Base-by-base conservation (phyloP, 2,888 invertebrate species). In the Leptura quadrifasciata region DNA sequence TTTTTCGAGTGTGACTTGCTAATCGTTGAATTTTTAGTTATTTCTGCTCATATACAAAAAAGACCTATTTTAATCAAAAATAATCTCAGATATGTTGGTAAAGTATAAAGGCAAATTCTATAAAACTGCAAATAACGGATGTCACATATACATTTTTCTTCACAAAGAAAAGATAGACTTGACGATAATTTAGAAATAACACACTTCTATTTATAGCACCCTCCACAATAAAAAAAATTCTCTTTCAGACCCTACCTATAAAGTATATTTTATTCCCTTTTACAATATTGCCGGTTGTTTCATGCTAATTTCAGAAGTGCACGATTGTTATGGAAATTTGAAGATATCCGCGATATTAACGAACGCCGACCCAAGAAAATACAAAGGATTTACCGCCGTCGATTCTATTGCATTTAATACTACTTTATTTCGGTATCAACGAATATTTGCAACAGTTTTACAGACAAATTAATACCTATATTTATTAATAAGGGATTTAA, bases 131-230 rank as follows among this genome's bases (percentile, higher is more conserved):
- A n/a, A n/a, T n/a, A 24, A 24, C 2, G 24, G 24, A 24, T 24
- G 5, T n/a, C 24, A 5, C 2, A 24, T 24, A 24, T 24, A 24
- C 24, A 24, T 24, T 24, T 24, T 24, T 24, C 5, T 24, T 24
- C 24, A 24, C 2, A 47, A 47, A 47, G 1, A 15, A 15, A 47
- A 15, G 47, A 15, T 1, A 47, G 2, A 4, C 4, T 15, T 15
- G 47, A 15, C 15, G 47, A 47, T 47, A 47, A 47, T 47, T 47
- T 10, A 47, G 10, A 15, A 47, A 47, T 47, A 47, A 47, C n/a
- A 47, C n/a, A 47, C n/a, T n/a, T 47, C n/a, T 47, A 47, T 47
- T 47, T 47, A 47, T 47, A 47, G 47, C 47, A 47, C n/a, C 47
- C 47, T 39, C 47, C 47, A n/a, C 47, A 47, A 47, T 47, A 47